Evolutionary conservation across 2,888 invertebrate species (phyloP), one percentile per base, ranked within the genome.

Genomic region (Merodon equestris): DNA sequence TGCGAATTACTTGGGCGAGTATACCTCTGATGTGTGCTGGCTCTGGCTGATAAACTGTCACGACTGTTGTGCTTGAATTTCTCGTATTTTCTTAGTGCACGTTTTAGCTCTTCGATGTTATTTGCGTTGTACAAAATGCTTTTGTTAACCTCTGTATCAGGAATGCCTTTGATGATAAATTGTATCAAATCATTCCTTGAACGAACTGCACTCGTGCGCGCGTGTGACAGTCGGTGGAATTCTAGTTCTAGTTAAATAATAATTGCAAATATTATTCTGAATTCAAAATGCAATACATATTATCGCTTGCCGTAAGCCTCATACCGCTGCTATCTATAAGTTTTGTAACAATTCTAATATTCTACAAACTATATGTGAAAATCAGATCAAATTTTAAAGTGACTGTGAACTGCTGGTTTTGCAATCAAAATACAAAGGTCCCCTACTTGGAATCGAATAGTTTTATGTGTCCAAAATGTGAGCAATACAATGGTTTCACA

Each of bases 341-440:
- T 9, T 81, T 81, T 38, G 81, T 81, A 9, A 53, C 50, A 10
- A n/a, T 75, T 47, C 56, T 81, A 34, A 45, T 81, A 47, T n/a
- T 70, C 3, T 71, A 61, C 66, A 81, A 81, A 18, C 36, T 81
- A 40, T 81, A 81, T 51, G 68, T 71, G 18, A 74, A 81, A 75
- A 75, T 81, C 51, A 96, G 96, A 86, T 91, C 91, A 75, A 91
- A 91, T 79, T 92, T 94, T 87, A 91, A 92, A 66, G 91, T 93
- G 83, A 91, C 89, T 81, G 96, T 94, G 0, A 95, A 95, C 86
- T 97, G 97, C 88, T 97, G 97, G 97, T 97, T 97, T 89, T 97
- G 97, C 87, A 94, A 95, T 86, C 87, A 88, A 71, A 91, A 94
- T 87, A 90, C 92, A 48, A 92, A 92, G 88, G 93, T 96, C 50